phyloP scores from a whole-genome alignment of 2,113 vertebrate genomes.

The Tinamus guttatus region DNA sequence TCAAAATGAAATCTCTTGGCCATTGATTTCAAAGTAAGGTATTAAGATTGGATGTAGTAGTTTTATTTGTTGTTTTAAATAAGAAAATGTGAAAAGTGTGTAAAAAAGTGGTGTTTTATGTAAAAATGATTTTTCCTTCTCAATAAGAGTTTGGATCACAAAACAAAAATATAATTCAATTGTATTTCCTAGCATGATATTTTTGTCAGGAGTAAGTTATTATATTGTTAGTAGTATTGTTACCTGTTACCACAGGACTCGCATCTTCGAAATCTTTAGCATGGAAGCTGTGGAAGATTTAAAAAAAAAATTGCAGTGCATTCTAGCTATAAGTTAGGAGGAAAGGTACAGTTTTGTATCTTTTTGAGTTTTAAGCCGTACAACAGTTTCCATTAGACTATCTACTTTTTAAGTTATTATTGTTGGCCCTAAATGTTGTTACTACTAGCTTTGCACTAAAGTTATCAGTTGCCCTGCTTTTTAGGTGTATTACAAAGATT shows the following conservation, averaged over 20 bases:
- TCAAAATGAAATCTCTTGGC: background rate
- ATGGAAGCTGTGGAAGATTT: constrained; percentile 2
- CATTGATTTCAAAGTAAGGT: background rate
- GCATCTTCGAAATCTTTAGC: background rate
- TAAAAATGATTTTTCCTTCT: background rate
- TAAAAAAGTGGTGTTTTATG: background rate
- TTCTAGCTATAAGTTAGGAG: background rate
- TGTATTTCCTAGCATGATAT: constrained; percentile 4
- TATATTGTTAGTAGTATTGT: background rate
- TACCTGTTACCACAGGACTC: background rate
- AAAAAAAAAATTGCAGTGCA: background rate
- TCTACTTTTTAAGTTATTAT: background rate
- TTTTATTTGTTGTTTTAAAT: constrained; percentile 22
- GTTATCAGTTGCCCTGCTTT: background rate
- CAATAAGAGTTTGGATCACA: background rate
- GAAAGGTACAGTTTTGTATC: background rate
- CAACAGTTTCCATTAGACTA: background rate
- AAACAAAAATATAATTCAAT: background rate
- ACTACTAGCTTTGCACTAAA: background rate
- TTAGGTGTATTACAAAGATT: background rate
- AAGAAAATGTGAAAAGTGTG: background rate
- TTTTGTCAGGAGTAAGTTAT: constrained; percentile 24
- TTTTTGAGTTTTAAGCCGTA: background rate
- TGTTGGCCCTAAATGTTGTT: background rate
- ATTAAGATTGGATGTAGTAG: background rate